Conservation (phyloP, 2,113 vertebrate species). For the Phylloscopus trochiloides region DNA sequence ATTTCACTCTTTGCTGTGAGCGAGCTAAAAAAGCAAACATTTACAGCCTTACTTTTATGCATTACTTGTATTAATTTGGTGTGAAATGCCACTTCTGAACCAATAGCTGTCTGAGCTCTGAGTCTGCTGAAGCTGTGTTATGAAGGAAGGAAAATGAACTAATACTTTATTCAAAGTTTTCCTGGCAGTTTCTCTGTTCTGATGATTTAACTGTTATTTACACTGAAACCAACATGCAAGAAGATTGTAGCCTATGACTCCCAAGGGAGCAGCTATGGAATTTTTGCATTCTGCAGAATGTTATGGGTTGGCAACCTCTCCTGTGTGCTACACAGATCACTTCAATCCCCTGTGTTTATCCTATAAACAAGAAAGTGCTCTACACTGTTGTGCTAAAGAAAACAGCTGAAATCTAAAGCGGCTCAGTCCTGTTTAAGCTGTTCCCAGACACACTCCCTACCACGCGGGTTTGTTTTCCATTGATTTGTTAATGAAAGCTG, state of each 20-base stretch:
- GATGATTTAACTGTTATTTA: conserved; percentile 60
- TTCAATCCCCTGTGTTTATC: conserved; percentile 73
- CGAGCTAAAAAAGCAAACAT: not conserved
- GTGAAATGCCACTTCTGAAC: not conserved
- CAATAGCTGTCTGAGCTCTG: not conserved
- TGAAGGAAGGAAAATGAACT: not conserved
- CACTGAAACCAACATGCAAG: conserved; percentile 20
- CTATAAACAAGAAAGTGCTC: conserved; percentile 79
- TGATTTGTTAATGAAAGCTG: conserved; percentile 76
- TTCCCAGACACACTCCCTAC: conserved; percentile 68
- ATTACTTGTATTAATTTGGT: not conserved
- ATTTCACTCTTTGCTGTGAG: not conserved
- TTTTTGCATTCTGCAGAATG: conserved; percentile 50
- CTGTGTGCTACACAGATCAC: conserved; percentile 57
- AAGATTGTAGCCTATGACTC: not conserved
- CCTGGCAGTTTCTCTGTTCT: conserved; percentile 1
- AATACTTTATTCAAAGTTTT: conserved; percentile 27
- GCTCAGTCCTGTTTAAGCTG: conserved; percentile 78
- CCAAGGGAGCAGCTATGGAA: conserved; percentile 29
- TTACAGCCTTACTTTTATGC: not conserved
- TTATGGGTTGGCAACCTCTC: conserved; percentile 70
- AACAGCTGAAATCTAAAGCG: conserved; percentile 67
- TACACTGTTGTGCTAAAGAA: conserved; percentile 70
- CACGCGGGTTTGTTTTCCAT: conserved; percentile 70
- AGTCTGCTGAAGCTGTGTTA: not conserved